Evolutionary conservation across 2,888 invertebrate species (phyloP), one percentile per base, ranked within the genome.

Genomic region (Sinelater perroti): DNA sequence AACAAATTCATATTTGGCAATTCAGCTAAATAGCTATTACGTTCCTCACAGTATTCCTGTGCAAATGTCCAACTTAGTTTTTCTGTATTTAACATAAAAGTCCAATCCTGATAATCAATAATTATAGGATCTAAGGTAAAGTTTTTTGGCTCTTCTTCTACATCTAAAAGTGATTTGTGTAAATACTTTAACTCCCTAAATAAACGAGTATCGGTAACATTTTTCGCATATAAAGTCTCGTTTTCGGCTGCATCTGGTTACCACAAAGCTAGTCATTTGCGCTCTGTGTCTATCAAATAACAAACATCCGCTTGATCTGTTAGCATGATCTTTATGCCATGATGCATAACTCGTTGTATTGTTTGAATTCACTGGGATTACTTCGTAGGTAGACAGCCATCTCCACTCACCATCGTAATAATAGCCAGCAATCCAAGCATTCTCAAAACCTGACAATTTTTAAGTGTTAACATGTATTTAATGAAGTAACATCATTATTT

Each of bases 211-310:
- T n/a, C n/a, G n/a, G 13, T 18, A 21, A 52, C 52, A 52, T 31
- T 42, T 24, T 42, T 52, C 52, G 21, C 52, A 52, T 11, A 52
- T n/a, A 44, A 52, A 31, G 4, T 44, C 14, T 21, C 44, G 13
- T 21, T 31, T 3, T 1, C 20, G 30, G 17, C 44, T 33, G 17
- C 52, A 52, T 6, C 8, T 3, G 0, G 31, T n/a, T 4, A n/a
- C 33, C 16, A 44, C 1, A 52, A 52, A 52, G 11, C 14, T 5
- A 3, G 20, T 2, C 6, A 21, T 14, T 3, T 44, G 7, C 2
- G 13, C 11, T 3, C 31, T 1, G 33, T 52, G 42, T 8, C 40
- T 4, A 14, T 52, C 33, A 5, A 52, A 16, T 31, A 52, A 13
- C 4, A 52, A 17, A 16, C 52, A 52, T 21, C 52, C 52, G n/a